Conservation (phyloP, 1,140 invertebrate genomes). For the Rhizoglyphus robini region DNA sequence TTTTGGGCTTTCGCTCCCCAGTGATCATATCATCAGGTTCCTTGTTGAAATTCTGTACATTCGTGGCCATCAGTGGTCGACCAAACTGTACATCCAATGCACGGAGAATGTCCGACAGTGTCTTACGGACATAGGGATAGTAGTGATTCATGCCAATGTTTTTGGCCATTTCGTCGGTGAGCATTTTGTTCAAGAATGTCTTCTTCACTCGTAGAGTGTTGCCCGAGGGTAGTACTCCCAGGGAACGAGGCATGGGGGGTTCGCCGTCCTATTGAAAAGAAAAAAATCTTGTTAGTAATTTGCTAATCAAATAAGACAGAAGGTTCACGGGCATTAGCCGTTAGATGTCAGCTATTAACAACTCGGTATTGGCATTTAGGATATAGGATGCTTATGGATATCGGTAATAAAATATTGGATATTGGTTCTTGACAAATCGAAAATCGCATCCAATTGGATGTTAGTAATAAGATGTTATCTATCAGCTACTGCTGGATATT, state of each 20-base stretch:
- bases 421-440: too few species aligned
- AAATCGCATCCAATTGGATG: too few species aligned
- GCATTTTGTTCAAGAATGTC: slow-evolving; percentile 86
- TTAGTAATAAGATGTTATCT: too few species aligned
- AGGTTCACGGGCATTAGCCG: too few species aligned
- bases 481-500: too few species aligned
- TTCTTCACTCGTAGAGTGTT: slow-evolving; percentile 89
- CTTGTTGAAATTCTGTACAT: slow-evolving; percentile 86
- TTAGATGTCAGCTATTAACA: too few species aligned
- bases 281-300: background rate
- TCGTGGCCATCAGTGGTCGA: slow-evolving; percentile 84
- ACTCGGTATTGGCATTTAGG: too few species aligned
- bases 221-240: slow-evolving; percentile 81
- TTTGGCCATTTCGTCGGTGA: slow-evolving; percentile 85
- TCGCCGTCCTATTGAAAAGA: slow-evolving; percentile 74
- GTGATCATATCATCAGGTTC: slow-evolving; percentile 84
- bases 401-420: too few species aligned
- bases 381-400: too few species aligned
- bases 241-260: slow-evolving; percentile 89
- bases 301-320: too few species aligned
- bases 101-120: slow-evolving; percentile 87
- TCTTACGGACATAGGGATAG: slow-evolving; percentile 82
- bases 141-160: slow-evolving; percentile 93
- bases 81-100: slow-evolving; percentile 94
- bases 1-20: slow-evolving; percentile 91